Evolutionary conservation across 23 tunicate species (phyloP), one percentile per base, ranked within the genome.

Genomic region (Clavelina lepadiformis): DNA sequence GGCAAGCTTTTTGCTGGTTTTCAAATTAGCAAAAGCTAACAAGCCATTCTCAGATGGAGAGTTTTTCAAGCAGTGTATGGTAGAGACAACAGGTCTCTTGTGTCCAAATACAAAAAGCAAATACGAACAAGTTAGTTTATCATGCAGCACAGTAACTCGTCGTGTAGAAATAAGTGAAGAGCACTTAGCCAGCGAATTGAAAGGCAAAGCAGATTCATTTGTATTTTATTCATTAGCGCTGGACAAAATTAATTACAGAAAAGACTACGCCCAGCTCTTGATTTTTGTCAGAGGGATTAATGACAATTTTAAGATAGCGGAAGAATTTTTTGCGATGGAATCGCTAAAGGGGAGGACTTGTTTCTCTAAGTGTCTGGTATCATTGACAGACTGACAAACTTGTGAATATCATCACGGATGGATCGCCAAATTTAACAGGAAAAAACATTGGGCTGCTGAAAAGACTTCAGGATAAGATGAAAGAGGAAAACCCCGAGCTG

Each of bases 191-290:
- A n/a, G n/a, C n/a, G n/a, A n/a, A n/a, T n/a, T n/a, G n/a, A n/a
- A n/a, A n/a, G n/a, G n/a, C n/a, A n/a, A n/a, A n/a, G 59, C 15
- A n/a, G 6, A 58, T 5, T 29, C 31, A 58, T 58, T 11, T 53
- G 59, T 20, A 15, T 53, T 53, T 53, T 15, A 11, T 11, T 15
- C 59, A 6, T 11, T 11, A 25, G 70, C 70, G 28, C 22, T 37
- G 54, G 70, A 73, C 34, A 56, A 73, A 38, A 73, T 68, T 46
- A 64, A 59, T 59, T 36, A 59, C 35, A 23, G 13, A 59, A 59
- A 28, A 46, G 81, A 75, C 62, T n/a, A 75, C 28, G 76, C 76
- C 4, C 67, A 71, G 76, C 38, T 71, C 24, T 5, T 57, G 29
- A 26, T 71, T 11, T 75, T 63, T 50, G 38, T 75, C 15, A 46